Conservation (phyloP, 2,888 invertebrate species). For the Thyatira batis region DNA sequence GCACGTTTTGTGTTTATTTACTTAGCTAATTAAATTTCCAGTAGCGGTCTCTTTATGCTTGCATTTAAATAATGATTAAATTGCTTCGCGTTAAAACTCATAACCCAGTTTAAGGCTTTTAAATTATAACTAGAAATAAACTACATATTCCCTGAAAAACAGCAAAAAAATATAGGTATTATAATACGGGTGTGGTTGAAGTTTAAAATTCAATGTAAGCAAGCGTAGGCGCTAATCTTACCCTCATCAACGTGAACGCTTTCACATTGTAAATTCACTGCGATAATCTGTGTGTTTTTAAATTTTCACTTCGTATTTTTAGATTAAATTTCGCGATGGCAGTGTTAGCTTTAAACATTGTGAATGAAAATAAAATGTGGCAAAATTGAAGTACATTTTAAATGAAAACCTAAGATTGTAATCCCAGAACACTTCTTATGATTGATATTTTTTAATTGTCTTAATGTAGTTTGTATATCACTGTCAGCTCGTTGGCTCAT, state of each 20-base stretch:
- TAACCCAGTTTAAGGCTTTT: not conserved
- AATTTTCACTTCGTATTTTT: not conserved
- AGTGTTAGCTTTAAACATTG: not conserved
- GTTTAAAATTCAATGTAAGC: not conserved
- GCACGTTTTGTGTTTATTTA: not conserved
- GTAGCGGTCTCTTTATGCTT: not conserved
- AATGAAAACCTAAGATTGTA: not conserved
- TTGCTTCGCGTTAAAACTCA: not conserved
- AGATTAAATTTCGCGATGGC: not conserved
- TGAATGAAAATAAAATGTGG: not conserved
- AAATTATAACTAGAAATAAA: not conserved
- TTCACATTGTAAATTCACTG: not conserved
- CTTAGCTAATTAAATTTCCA: not conserved
- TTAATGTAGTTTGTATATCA: not conserved
- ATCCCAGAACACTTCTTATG: not conserved
- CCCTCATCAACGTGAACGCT: slow-evolving; percentile 1
- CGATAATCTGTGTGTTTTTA: not conserved
- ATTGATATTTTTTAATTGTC: not conserved
- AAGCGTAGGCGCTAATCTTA: not conserved
- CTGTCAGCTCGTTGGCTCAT: not conserved
- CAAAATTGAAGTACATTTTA: not conserved
- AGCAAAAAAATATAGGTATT: too few species aligned
- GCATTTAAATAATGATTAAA: not conserved
- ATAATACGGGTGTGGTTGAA: not conserved
- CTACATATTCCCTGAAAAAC: not conserved